Evolutionary conservation across 1,140 invertebrate species (phyloP), one percentile per base, ranked within the genome.

Genomic region (Marisa cornuarietis): DNA sequence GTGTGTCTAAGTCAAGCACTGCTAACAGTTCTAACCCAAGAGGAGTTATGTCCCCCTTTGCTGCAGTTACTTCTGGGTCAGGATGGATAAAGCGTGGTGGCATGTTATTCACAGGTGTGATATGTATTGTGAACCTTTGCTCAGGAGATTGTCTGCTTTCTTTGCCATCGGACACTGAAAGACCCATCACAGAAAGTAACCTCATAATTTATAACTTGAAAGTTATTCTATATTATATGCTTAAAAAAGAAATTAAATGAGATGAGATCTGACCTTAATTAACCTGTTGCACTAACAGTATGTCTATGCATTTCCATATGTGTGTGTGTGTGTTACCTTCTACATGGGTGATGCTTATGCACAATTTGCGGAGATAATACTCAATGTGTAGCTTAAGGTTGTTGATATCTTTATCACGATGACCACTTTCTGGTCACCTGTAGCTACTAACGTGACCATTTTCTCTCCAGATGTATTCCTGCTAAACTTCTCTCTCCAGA

Each of bases 31-130:
- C 63, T 9, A 69, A 58, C 7, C 79, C 78, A 6, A 88, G 26
- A 54, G 83, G 83, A 42, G 79, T 77, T 20, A n/a, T 76, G 18
- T 83, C 82, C n/a, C 84, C 80, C 69, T 85, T 77, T 26, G 84
- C 26, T n/a, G 88, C 82, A n/a, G 78, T 83, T 0, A 89, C n/a
- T 7, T 80, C 63, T n/a, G 84, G 81, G 74, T 77, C 75, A 4
- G 82, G 63, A 26, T 82, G 68, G 0, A 71, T 49, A 72, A 87
- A 85, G 20, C 52, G 51, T 0, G 88, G 87, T 54, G 85, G 82
- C 22, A 79, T 82, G 80, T 88, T 88, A 78, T 88, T 87, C 13
- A 88, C 86, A n/a, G 89, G 89, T 16, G 85, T 54, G 4, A 90
- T 79, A 42, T 78, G 68, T 18, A 90, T 88, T 11, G 79, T 82